Conservation (phyloP, 2,888 invertebrate species). For the Tortricodes alternella region DNA sequence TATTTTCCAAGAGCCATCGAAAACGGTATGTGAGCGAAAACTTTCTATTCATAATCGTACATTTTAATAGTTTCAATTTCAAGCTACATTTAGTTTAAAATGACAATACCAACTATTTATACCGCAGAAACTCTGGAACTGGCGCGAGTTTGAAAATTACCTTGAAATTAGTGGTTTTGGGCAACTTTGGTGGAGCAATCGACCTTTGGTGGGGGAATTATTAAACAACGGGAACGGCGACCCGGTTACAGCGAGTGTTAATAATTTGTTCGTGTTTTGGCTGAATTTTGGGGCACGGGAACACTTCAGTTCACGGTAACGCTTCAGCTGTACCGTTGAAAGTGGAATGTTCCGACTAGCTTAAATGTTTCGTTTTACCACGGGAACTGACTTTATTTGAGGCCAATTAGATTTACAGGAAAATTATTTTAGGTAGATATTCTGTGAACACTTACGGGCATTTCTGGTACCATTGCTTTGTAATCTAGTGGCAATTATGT, state of each 20-base stretch:
- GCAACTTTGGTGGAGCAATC: constrained; percentile 23
- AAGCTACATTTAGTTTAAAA: constrained; percentile 21
- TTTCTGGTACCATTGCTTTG: no score
- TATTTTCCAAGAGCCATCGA: background rate
- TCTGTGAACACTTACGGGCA: no score
- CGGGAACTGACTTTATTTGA: no score
- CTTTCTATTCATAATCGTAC: background rate
- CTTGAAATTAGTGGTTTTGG: constrained; percentile 29
- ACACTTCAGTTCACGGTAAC: constrained; percentile 17
- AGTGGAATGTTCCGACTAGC: no score
- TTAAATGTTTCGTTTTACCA: no score
- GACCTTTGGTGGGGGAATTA: constrained; percentile 34
- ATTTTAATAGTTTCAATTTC: constrained; percentile 21
- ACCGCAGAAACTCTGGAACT: constrained; percentile 24
- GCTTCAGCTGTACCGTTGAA: background rate
- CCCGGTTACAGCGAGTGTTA: constrained; percentile 43
- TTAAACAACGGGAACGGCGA: constrained; percentile 38
- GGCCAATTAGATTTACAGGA: no score
- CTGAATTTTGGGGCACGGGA: constrained; percentile 35
- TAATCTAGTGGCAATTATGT: no score
- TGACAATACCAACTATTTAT: constrained; percentile 28
- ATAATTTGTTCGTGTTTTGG: constrained; percentile 43
- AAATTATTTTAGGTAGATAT: no score
- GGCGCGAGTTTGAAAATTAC: constrained; percentile 27
- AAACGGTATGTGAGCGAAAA: constrained; percentile 9